Evolutionary conservation across 2,113 vertebrate genomes (phyloP), one percentile per base, ranked within the genome.

Genomic region (Tyrannus savana): DNA sequence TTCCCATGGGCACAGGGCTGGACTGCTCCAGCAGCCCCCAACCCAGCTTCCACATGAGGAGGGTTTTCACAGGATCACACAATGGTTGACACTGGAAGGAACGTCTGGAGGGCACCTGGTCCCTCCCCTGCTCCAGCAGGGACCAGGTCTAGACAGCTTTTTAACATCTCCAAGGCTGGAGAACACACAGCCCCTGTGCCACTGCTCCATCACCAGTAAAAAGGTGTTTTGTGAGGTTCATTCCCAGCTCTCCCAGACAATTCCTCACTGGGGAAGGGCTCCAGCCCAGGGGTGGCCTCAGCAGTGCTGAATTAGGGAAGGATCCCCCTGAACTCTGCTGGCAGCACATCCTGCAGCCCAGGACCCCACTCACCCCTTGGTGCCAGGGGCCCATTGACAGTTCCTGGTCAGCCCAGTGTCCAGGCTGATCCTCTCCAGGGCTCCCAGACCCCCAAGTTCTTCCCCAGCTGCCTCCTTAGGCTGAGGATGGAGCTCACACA

Each of bases 101-200:
- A 58, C 30, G 60, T 52, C 84, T 62, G 50, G 66, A 91, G 17
- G 24, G 46, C 67, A 49, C 2, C 67, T 31, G 28, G 25, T 22
- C n/a, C 56, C 7, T 3, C 2, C 4, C 44, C 49, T 41, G 31
- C 53, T 49, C 59, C 73, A 55, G 60, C 17, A 60, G 27, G 58
- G 44, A 6, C 44, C 8, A 4, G 0, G 2, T 6, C 33, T 2
- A 4, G 30, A 3, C 2, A 11, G 39, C 6, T 1, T 59, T 55
- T 16, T 31, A 16, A 1, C 16, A 5, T 6, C 50, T 31, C 59
- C 44, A 22, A 6, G 39, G 41, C 24, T 16, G 19, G 37, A 50
- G 31, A 49, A 25, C 17, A 39, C 31, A n/a, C 37, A 80, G 0
- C 4, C 16, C 8, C 41, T 23, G 6, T 49, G 63, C 39, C 83